Conservation (phyloP, 2,113 vertebrate species). For the Nothoprocta perdicaria region DNA sequence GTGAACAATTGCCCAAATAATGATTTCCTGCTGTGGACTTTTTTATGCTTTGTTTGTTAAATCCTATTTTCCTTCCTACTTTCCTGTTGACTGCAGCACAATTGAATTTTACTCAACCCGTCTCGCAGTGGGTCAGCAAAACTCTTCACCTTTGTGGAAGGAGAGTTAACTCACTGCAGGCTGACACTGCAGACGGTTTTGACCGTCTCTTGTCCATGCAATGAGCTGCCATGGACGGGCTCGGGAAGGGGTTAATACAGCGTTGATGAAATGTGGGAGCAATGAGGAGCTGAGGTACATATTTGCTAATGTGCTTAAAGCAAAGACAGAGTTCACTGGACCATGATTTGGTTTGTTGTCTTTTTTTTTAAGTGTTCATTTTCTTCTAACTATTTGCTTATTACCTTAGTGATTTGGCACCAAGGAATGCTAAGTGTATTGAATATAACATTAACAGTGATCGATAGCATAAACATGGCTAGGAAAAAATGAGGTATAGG, state of each 20-base stretch:
- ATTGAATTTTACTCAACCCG: constrained; percentile 70
- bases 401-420: neutral
- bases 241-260: constrained; percentile 32
- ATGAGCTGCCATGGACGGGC: neutral
- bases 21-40: constrained; percentile 79
- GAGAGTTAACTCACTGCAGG: constrained; percentile 66
- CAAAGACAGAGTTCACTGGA: constrained; percentile 11
- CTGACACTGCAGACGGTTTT: neutral
- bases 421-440: neutral
- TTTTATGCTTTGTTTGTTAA: constrained; percentile 82
- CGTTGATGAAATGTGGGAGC: neutral
- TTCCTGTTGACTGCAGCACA: constrained; percentile 83
- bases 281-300: neutral
- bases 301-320: constrained; percentile 37
- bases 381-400: neutral
- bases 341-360: constrained; percentile 25
- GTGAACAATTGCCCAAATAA: constrained; percentile 79
- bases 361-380: constrained; percentile 11
- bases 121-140: constrained; percentile 78
- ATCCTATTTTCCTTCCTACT: constrained; percentile 82
- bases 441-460: neutral
- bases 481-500: neutral
- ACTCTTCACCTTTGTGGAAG: constrained; percentile 37
- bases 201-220: neutral
- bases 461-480: neutral